A percentile compares a stretch with the other conserved stretches of the same genome.
Evolutionary conservation across 64 coral and sea anemone species (phyloP).

Genomic region (Montipora capricornis): DNA sequence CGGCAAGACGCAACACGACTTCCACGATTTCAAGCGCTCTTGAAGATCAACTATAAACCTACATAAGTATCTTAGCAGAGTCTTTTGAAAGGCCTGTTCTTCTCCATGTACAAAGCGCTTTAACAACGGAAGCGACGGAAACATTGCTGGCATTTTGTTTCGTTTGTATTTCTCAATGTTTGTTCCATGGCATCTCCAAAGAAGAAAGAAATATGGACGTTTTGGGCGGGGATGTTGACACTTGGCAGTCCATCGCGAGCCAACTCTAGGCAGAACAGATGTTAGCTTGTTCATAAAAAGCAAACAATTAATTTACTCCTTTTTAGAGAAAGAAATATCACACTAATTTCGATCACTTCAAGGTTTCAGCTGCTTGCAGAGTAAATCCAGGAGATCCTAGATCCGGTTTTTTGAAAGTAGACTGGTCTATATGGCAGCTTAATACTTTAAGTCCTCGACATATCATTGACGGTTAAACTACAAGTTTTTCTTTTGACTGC

Average conservation of each 20-base stretch:
- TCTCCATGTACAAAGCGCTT: constrained; percentile 25
- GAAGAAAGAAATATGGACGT: constrained; percentile 45
- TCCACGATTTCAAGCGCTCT: background rate
- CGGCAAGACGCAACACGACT: background rate
- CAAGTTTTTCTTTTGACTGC: background rate
- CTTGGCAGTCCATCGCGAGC: background rate
- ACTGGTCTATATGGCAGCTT: constrained; percentile 12
- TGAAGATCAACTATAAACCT: background rate
- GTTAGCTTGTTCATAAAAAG: constrained; percentile 17
- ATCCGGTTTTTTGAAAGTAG: constrained; percentile 49
- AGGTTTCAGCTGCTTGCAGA: constrained; percentile 48
- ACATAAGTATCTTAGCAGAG: background rate
- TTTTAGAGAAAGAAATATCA: constrained; percentile 5
- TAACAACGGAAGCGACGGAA: constrained; percentile 38
- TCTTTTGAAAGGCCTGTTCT: constrained; percentile 7
- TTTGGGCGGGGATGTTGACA: constrained; percentile 26
- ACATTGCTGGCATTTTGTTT: constrained; percentile 33
- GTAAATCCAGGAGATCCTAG: constrained; percentile 8
- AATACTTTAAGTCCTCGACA: background rate
- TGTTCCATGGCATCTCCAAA: constrained; percentile 41
- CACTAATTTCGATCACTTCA: background rate
- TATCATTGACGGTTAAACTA: background rate
- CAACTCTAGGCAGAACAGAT: constrained; percentile 53
- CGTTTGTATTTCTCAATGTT: constrained; percentile 55
- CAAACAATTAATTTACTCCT: constrained; percentile 43